phyloP scores from a whole-genome alignment of 2,113 vertebrate genomes.

The Ameiurus melas region DNA sequence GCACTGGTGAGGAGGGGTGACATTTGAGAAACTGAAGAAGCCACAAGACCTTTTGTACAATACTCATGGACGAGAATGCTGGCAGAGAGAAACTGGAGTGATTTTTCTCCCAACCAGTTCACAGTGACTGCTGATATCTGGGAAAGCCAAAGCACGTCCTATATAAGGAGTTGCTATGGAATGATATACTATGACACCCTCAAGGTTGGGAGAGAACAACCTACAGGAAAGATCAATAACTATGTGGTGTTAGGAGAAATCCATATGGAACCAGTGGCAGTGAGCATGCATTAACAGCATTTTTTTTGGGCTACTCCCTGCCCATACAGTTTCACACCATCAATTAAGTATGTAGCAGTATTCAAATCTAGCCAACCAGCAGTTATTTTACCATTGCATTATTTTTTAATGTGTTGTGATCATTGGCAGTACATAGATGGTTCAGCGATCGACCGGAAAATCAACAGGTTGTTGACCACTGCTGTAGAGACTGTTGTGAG shows the following conservation, averaged over 20 bases:
- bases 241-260: too few species aligned
- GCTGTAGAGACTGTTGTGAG: not conserved
- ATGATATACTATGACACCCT: too few species aligned
- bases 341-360: not conserved
- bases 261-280: too few species aligned
- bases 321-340: not conserved
- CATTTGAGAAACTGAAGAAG: not conserved
- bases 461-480: not conserved
- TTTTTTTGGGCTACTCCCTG: too few species aligned
- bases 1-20: too few species aligned
- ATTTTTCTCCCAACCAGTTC: too few species aligned
- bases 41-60: too few species aligned
- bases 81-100: too few species aligned
- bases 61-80: too few species aligned
- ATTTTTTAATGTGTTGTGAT: not conserved
- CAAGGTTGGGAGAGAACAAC: too few species aligned
- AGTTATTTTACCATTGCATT: not conserved
- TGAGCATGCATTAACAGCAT: not conserved
- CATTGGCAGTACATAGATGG: not conserved
- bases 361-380: not conserved
- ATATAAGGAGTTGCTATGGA: not conserved
- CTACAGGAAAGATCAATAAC: not conserved
- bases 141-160: not conserved
- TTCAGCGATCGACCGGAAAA: not conserved
- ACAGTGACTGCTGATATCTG: too few species aligned